Base-by-base conservation (phyloP, 2,113 vertebrate genomes). In the Rutilus rutilus region DNA sequence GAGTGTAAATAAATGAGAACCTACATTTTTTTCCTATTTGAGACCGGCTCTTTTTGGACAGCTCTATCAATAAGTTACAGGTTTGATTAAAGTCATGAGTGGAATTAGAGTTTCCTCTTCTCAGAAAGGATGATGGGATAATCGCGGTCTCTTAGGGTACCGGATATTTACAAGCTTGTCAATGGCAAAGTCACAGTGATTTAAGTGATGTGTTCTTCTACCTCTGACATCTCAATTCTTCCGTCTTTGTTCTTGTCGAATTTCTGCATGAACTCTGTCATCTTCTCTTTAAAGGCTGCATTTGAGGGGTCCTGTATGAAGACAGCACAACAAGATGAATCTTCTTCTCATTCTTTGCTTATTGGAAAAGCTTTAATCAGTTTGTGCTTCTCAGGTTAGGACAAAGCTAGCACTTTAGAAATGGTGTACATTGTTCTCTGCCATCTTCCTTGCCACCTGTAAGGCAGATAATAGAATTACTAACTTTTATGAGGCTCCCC, bases 231-330 rank as follows among this genome's bases (percentile, higher is more conserved):
- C 94, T 99, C 98, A 6, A 99, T 99, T 86, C 96, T 96, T 25
- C 98, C 98, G 0, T 99, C 98, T 0, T 97, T 95, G 19, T 99
- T 99, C 94, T 98, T 96, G 94, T 99, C 98, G 0, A 98, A 99
- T 92, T 99, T 99, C 92, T 94, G 95, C 98, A 99, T 99, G 92
- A 99, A 99, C 57, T 97, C 97, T 93, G 96, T 98, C 97, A 99
- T 97, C 93, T 97, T 98, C 92, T 98, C 98, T 73, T 92, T 95
- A 87, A 98, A 94, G 84, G 89, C 95, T 85, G 95, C 95, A 3
- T 95, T 97, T 95, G 96, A 91, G 5, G 96, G 94, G 79, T 96
- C 96, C 97, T 98, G 90, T 62, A 86, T 89, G 85, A 67, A 30
- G 69, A 82, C 80, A 62, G 67, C 45, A 90, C 57, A n/a, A 77